Evolutionary conservation across 37 sponge, comb jelly and placozoan genomes (phyloP).

Genomic region (Sycon ciliatum): DNA sequence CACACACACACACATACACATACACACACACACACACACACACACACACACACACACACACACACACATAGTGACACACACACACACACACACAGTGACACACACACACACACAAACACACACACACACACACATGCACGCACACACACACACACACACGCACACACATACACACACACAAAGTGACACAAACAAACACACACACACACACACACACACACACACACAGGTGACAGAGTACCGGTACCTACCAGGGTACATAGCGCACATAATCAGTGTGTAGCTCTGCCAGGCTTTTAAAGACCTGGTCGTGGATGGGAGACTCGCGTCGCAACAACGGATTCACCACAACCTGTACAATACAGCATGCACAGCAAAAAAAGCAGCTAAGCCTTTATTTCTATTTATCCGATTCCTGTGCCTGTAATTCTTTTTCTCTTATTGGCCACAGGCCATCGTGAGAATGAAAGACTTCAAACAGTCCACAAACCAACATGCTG

Average conservation of each 20-base stretch:
- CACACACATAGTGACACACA: not conserved
- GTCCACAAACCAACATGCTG: too few relatives aligned
- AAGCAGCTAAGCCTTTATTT: too few relatives aligned
- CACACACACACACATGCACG: slow-evolving; percentile 10
- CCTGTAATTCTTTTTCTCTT: too few relatives aligned
- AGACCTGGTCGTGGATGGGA: not conserved
- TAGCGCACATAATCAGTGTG: slow-evolving; percentile 10
- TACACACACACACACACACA: slow-evolving; percentile 18
- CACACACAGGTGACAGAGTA: not conserved
- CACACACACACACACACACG: slow-evolving; percentile 27
- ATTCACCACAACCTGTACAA: slow-evolving; percentile 2
- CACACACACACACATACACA: slow-evolving; percentile 26
- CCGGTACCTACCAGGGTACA: not conserved
- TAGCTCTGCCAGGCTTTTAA: not conserved
- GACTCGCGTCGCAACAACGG: not conserved
- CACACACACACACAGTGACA: slow-evolving; percentile 20
- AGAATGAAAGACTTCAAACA: too few relatives aligned
- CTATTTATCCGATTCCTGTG: too few relatives aligned
- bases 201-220: slow-evolving; percentile 24
- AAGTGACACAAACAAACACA: not conserved
- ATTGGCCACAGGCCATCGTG: too few relatives aligned
- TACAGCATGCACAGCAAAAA: too few relatives aligned
- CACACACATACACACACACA: slow-evolving; percentile 23
- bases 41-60: slow-evolving; percentile 24
- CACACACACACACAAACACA: slow-evolving; percentile 13